phyloP scores from a whole-genome alignment of 2,888 invertebrate species.

The Parnassius smintheus region DNA sequence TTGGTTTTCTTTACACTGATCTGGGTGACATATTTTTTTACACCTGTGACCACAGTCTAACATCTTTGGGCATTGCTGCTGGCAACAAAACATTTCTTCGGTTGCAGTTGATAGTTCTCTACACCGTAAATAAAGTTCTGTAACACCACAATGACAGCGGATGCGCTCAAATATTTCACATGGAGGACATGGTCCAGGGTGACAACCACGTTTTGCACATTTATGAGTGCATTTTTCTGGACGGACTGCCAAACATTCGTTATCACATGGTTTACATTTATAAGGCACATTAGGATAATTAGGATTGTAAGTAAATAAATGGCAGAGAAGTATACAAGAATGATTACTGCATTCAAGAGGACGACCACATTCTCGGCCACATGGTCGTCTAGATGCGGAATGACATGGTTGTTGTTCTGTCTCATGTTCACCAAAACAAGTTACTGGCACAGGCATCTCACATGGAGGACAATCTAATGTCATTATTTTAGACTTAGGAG shows the following conservation, averaged over 20 bases:
- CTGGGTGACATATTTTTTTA: slow-evolving; percentile 86
- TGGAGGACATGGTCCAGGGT: slow-evolving; percentile 87
- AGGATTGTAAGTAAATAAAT: slow-evolving; percentile 64
- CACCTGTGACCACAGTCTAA: slow-evolving; percentile 93
- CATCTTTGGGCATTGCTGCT: slow-evolving; percentile 93
- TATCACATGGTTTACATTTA: slow-evolving; percentile 63
- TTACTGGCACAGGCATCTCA: slow-evolving; percentile 84
- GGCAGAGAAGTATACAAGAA: slow-evolving; percentile 86
- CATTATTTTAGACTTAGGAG: slow-evolving; percentile 72
- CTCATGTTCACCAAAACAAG: slow-evolving; percentile 88
- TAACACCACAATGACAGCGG: slow-evolving; percentile 91
- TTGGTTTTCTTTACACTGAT: slow-evolving; percentile 84
- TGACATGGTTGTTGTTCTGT: slow-evolving; percentile 85
- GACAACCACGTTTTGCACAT: slow-evolving; percentile 85
- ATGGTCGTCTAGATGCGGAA: slow-evolving; percentile 86
- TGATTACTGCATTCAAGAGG: slow-evolving; percentile 90
- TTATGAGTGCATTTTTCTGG: slow-evolving; percentile 88
- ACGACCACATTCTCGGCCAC: slow-evolving; percentile 89
- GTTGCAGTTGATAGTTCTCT: slow-evolving; percentile 81
- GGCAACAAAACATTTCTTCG: slow-evolving; percentile 83
- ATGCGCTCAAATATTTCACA: slow-evolving; percentile 86
- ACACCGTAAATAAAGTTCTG: slow-evolving; percentile 88
- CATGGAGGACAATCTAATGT: slow-evolving; percentile 87
- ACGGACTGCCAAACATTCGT: slow-evolving; percentile 82
- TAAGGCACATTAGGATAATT: slow-evolving; percentile 72